Evolutionary conservation across 1,140 invertebrate species (phyloP), one percentile per base, ranked within the genome.

Genomic region (Bombus affinis): DNA sequence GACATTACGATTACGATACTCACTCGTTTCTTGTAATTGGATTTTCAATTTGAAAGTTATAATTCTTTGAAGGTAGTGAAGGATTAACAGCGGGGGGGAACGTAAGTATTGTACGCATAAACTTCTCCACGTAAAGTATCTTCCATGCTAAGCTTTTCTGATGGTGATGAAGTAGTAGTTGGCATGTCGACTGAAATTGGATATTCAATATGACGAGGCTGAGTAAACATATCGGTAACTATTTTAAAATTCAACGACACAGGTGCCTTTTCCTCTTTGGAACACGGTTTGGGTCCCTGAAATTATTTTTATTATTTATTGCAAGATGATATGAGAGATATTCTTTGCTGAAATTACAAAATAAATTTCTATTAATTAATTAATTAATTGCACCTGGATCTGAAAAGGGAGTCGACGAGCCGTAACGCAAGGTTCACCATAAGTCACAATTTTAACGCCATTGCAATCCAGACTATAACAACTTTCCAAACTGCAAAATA

Each of bases 361-460:
- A 18, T 57, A 76, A 65, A 81, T 42, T n/a, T 32, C 9, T 47
- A 25, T 39, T 42, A 72, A 53, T 53, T 53, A 53, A 18, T 37
- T n/a, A 57, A 28, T 28, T n/a, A 12, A 13, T 22, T 80, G 72
- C 86, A 90, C 90, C 79, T 92, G 83, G 32, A 92, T 88, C 70
- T 66, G 86, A 47, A 90, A 83, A 28, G 91, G 90, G 3, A 90
- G 53, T 81, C 86, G 78, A 12, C 39, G 59, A 22, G 57, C 5
- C 18, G 18, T 0, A 18, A 59, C n/a, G 57, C 86, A 90, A 25
- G 88, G 88, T 8, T 89, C 88, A 18, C 77, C 81, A 13, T 89
- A 87, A 2, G 78, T 89, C 35, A 90, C 65, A 42, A 88, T 59
- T 65, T 84, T 53, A 47, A 37, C 39, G 37, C 71, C 72, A 53